Percentiles rank a stretch among this genome's conserved stretches.
Conservation (phyloP, 2,113 vertebrate genomes). For the Peromyscus polionotus region DNA sequence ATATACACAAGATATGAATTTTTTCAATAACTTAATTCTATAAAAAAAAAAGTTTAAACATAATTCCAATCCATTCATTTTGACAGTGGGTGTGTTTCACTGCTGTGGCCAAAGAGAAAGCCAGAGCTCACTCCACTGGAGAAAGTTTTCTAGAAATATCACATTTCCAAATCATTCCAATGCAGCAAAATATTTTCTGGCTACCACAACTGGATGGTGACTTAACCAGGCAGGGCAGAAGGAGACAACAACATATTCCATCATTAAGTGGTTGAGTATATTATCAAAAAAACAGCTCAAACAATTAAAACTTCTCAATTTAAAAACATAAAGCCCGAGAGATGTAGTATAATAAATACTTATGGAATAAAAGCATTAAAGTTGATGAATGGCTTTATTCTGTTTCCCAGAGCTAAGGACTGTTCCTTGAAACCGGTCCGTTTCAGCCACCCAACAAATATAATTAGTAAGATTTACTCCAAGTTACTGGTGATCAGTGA, state of each 20-base stretch:
- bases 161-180: constrained; percentile 17
- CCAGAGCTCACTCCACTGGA: neutral
- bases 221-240: neutral
- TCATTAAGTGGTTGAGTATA: neutral
- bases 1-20: neutral
- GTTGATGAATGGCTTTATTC: neutral
- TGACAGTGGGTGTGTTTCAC: neutral
- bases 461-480: neutral
- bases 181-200: neutral
- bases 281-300: constrained; percentile 8
- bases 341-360: neutral
- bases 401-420: neutral
- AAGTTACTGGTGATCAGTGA: neutral
- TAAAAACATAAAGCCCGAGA: neutral
- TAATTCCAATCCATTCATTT: neutral
- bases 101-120: neutral
- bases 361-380: neutral
- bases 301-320: neutral
- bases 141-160: neutral
- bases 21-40: constrained; percentile 14
- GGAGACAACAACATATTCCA: neutral
- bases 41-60: neutral
- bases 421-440: neutral
- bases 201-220: neutral
- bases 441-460: constrained; percentile 17